phyloP scores from a whole-genome alignment of 2,888 invertebrate genomes.

The Perizoma flavofasciatum region DNA sequence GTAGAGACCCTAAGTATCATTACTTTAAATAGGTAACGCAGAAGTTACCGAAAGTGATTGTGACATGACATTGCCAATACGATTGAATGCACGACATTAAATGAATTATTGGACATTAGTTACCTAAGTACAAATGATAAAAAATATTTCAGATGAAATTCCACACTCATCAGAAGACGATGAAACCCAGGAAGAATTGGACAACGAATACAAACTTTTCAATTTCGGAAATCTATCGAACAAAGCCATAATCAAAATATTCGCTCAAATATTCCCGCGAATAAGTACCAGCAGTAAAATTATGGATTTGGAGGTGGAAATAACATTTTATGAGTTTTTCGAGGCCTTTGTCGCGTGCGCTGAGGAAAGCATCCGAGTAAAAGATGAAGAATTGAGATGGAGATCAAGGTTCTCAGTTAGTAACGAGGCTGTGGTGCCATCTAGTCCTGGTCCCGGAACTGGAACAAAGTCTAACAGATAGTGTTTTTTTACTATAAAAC shows the following conservation, averaged over 20 bases:
- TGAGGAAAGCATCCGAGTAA: conserved; percentile 63
- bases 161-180: conserved; percentile 32
- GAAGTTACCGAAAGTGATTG: too few relatives aligned
- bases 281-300: conserved; percentile 62
- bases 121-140: too few relatives aligned
- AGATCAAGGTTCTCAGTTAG: conserved; percentile 41
- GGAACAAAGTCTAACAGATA: conserved; percentile 15
- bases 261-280: conserved; percentile 75
- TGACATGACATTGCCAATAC: too few relatives aligned
- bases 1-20: too few relatives aligned
- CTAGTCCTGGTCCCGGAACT: conserved; percentile 11
- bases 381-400: conserved; percentile 53
- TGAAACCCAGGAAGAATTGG: conserved; percentile 18
- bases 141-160: conserved; percentile 48
- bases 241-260: conserved; percentile 61
- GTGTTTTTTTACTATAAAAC: background rate
- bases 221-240: conserved; percentile 67
- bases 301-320: conserved; percentile 75
- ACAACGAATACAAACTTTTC: conserved; percentile 49
- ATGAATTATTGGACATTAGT: too few relatives aligned
- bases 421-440: conserved; percentile 14
- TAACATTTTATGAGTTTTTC: conserved; percentile 85
- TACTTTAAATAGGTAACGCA: too few relatives aligned
- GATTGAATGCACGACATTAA: too few relatives aligned
- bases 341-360: conserved; percentile 79